A percentile compares a stretch with the other conserved stretches of the same genome.
phyloP scores from a whole-genome alignment of 2,797 vertebrate species.

The Premnoplex brunnescens region DNA sequence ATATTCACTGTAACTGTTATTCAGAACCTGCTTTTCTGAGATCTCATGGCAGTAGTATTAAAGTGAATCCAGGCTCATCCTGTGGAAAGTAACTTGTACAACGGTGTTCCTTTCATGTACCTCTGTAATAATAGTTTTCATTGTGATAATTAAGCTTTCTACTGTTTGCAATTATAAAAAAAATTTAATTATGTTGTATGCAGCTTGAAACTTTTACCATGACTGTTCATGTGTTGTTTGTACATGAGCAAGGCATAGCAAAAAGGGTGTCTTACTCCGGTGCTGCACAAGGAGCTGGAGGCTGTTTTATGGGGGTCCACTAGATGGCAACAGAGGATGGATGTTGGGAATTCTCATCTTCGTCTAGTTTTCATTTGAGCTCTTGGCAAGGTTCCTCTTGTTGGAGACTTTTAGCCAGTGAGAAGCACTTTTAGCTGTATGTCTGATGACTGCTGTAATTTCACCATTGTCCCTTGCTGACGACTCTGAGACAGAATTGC shows the following conservation, averaged over 20 bases:
- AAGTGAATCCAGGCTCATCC: neutral
- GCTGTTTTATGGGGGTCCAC: neutral
- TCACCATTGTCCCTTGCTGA: neutral
- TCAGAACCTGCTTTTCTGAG: neutral
- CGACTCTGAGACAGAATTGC: neutral
- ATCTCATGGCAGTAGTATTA: neutral
- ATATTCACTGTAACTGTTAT: neutral
- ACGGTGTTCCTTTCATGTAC: neutral
- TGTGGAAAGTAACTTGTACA: neutral
- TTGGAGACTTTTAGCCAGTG: neutral
- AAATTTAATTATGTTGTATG: neutral
- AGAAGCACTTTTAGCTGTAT: neutral
- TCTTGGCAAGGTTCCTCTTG: neutral
- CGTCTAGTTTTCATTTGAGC: neutral
- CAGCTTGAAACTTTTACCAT: neutral
- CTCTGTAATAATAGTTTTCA: neutral
- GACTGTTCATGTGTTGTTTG: neutral
- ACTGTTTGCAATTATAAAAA: neutral
- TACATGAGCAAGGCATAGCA: neutral
- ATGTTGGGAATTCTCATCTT: neutral
- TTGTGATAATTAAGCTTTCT: neutral
- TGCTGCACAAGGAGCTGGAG: neutral
- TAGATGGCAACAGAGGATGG: neutral
- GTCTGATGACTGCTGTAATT: neutral
- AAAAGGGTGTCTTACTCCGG: neutral